Conservation (phyloP, 1,140 invertebrate species). For the Halesus radiatus region DNA sequence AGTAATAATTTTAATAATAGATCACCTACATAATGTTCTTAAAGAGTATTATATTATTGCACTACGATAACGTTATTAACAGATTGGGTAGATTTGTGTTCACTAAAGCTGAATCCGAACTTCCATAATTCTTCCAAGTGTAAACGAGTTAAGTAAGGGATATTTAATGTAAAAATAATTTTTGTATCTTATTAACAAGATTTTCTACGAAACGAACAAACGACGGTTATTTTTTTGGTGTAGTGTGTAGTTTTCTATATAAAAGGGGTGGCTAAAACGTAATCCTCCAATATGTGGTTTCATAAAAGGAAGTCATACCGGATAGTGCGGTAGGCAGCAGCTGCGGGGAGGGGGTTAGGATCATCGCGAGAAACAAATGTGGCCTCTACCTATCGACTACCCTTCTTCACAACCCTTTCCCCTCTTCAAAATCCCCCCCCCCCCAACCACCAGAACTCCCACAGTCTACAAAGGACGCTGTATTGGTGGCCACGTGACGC, state of each 20-base stretch:
- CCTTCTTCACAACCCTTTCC: not conserved
- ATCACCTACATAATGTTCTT: too few relatives aligned
- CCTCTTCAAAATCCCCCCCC: not conserved
- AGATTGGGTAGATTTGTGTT: too few relatives aligned
- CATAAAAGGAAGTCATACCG: conserved; percentile 16
- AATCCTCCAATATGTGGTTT: conserved; percentile 22
- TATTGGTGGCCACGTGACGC: conserved; percentile 4
- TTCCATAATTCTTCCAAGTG: too few relatives aligned
- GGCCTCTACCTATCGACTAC: not conserved
- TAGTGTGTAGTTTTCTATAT: not conserved
- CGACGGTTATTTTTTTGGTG: not conserved
- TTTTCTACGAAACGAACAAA: too few relatives aligned
- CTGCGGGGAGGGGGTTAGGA: not conserved
- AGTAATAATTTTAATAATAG: too few relatives aligned
- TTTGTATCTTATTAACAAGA: too few relatives aligned
- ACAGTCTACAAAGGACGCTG: conserved; percentile 16
- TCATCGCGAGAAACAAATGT: conserved; percentile 27
- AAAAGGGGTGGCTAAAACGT: conserved; percentile 5
- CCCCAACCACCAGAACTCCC: not conserved
- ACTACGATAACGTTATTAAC: too few relatives aligned
- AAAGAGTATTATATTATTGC: too few relatives aligned
- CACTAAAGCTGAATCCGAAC: too few relatives aligned
- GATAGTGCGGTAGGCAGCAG: not conserved
- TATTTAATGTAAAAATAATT: too few relatives aligned
- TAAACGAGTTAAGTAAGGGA: too few relatives aligned